These are phyloP conservation scores for Drosophila bocqueti DNA, from an alignment of 1,140 invertebrate species.

Conservation along the genomic window DNA sequence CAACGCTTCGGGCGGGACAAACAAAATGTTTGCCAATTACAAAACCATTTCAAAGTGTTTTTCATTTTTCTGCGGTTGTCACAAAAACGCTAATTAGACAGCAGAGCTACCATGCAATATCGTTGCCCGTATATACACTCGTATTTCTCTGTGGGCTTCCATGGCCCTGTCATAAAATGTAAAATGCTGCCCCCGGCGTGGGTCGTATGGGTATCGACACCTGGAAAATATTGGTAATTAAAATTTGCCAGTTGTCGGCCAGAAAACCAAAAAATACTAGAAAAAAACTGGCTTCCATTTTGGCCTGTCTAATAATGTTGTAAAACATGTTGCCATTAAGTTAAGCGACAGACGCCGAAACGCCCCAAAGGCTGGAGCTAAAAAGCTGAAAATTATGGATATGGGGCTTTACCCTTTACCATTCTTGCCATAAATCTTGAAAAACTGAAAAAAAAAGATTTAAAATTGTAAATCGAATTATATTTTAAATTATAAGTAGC, in stretches of 20 bases:
- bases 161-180: constrained; percentile 68
- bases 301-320: constrained; percentile 77
- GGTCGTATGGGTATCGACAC: constrained; percentile 69
- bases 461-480: neutral
- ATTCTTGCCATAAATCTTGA: constrained; percentile 15
- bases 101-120: constrained; percentile 49
- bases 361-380: constrained; percentile 51
- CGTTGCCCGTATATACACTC: constrained; percentile 12
- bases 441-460: neutral
- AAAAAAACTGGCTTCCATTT: constrained; percentile 39
- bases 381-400: constrained; percentile 11
- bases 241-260: constrained; percentile 66
- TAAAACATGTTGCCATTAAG: constrained; percentile 79
- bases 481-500: neutral
- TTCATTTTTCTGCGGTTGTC: constrained; percentile 44
- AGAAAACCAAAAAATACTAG: constrained; percentile 1
- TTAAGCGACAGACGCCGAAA: constrained; percentile 63
- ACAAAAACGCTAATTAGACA: constrained; percentile 74
- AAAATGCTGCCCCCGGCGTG: constrained; percentile 64
- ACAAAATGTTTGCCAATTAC: constrained; percentile 71
- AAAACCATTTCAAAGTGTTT: constrained; percentile 70
- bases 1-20: constrained; percentile 28
- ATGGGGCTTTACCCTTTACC: constrained; percentile 38
- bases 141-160: constrained; percentile 40
- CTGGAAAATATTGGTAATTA: constrained; percentile 80